Percentiles rank a stretch among this genome's conserved stretches.
These are phyloP conservation scores for Sarcophilus harrisii DNA, from an alignment of 2,797 vertebrate genomes.

Conservation along the genomic window DNA sequence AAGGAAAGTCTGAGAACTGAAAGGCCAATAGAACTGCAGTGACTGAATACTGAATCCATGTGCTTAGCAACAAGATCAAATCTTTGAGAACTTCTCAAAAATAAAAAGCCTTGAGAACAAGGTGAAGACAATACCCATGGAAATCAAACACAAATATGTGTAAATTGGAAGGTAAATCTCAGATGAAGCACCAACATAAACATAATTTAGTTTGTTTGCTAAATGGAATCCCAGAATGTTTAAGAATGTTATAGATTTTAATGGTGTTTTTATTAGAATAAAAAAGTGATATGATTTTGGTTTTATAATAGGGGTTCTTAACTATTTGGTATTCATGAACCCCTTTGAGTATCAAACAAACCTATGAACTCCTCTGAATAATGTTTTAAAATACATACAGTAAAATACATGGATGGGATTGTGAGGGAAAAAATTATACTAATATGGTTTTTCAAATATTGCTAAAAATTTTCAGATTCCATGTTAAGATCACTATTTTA, in stretches of 20 bases:
- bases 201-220: slow-evolving; percentile 27
- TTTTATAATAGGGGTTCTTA: background rate
- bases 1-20: slow-evolving; percentile 54
- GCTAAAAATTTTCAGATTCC: background rate
- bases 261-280: background rate
- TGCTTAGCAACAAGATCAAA: slow-evolving; percentile 41
- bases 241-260: background rate
- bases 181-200: background rate
- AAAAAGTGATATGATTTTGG: background rate
- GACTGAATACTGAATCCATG: slow-evolving; percentile 44
- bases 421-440: background rate
- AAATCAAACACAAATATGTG: background rate
- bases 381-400: background rate
- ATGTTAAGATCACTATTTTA: background rate
- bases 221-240: background rate
- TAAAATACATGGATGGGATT: background rate
- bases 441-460: background rate
- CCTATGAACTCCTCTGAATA: background rate
- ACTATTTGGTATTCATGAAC: background rate
- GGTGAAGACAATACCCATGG: background rate
- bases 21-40: slow-evolving; percentile 19
- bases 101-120: slow-evolving; percentile 30
- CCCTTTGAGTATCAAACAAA: background rate
- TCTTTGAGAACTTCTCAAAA: background rate
- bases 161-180: slow-evolving; percentile 1